Base-by-base conservation (phyloP, 2,888 invertebrate genomes). In the Drosophila putrida region DNA sequence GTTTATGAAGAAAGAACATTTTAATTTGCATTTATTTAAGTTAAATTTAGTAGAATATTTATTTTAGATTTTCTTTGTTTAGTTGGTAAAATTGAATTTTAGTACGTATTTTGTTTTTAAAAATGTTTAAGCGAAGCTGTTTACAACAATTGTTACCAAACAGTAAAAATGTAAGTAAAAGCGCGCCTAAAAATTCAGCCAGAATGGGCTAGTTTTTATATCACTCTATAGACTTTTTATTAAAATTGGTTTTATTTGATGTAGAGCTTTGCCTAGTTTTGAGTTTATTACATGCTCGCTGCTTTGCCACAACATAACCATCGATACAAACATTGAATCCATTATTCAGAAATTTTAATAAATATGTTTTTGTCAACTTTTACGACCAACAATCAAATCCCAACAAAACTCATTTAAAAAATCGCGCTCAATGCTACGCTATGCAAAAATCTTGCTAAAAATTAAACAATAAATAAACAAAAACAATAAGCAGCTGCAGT, bases 401-500 rank as follows among this genome's bases (percentile, higher is more conserved):
- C 80, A 78, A 86, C 86, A 54, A 72, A 68, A 66, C 36, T 57
- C 74, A 74, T 78, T 67, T 58, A 27, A 46, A 67, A 20, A 20
- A 76, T 64, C 61, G 65, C 78, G 78, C 75, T 63, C 62, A 79
- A 76, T 66, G 72, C 59, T 49, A 63, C 62, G 73, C 59, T 49
- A 63, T 60, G 73, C 68, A 66, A 80, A 59, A 77, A 61, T 66
- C 39, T 62, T 55, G 70, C 66, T 58, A 61, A 66, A 75, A 65
- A 55, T 15, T 6, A 44, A 51, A 47, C 63, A 54, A 28, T 65
- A 66, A 47, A 41, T 44, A 69, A 6, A 31, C 31, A 43, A 51
- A 61, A 61, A 69, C 47, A 68, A 79, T 44, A 79, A 84, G 82
- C 90, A 92, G 91, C 86, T 91, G 91, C 92, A 91, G 92, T 84